Conservation (phyloP, 1,140 invertebrate species). For the Diuraphis noxia region DNA sequence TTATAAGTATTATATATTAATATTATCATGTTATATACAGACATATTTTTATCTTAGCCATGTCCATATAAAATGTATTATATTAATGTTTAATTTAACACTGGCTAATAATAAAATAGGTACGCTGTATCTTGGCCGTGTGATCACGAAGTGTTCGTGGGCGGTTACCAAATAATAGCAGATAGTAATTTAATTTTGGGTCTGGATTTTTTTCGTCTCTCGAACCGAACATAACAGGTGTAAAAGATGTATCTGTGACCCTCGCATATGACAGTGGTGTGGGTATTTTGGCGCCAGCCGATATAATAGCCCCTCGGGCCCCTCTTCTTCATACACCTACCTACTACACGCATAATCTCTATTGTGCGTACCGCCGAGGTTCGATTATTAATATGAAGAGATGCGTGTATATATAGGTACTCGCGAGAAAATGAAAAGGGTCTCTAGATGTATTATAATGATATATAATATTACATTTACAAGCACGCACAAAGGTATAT, state of each 20-base stretch:
- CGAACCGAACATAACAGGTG: slow-evolving; percentile 39
- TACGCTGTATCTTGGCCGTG: slow-evolving; percentile 14
- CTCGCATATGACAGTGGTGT: slow-evolving; percentile 34
- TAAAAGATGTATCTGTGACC: slow-evolving; percentile 51
- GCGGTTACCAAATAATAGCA: slow-evolving; percentile 44
- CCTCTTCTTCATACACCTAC: neutral
- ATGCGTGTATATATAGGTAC: neutral
- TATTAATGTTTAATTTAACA: slow-evolving; percentile 26
- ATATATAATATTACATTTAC: slow-evolving; percentile 15
- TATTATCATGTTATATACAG: neutral
- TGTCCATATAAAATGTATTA: neutral
- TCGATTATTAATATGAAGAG: slow-evolving; percentile 36
- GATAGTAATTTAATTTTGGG: slow-evolving; percentile 50
- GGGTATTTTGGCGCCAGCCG: slow-evolving; percentile 48
- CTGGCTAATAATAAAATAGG: slow-evolving; percentile 18
- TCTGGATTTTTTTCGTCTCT: slow-evolving; percentile 24
- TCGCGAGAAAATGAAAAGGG: slow-evolving; percentile 25
- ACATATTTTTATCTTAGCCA: neutral
- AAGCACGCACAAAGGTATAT: neutral
- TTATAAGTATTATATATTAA: neutral
- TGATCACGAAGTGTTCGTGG: slow-evolving; percentile 51
- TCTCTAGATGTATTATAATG: neutral
- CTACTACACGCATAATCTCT: neutral
- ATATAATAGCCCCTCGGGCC: slow-evolving; percentile 43
- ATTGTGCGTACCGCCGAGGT: slow-evolving; percentile 33